Percentiles rank a stretch among this genome's conserved stretches.
Conservation (phyloP, 2,888 invertebrate genomes). For the Ormyrus thymus region DNA sequence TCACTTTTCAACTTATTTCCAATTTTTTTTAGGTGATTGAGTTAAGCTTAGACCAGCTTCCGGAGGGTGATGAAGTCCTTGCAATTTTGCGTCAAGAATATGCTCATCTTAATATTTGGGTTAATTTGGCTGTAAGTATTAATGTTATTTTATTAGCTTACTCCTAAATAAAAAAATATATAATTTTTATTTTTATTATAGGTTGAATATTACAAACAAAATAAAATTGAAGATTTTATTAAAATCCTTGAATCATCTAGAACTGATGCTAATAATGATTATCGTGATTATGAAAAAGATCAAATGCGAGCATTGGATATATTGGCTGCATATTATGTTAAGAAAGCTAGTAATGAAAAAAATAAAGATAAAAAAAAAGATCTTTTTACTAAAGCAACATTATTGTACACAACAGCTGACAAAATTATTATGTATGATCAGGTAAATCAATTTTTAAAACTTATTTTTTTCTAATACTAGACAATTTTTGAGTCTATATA, state of each 20-base stretch:
- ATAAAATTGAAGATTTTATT: constrained; percentile 94
- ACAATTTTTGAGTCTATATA: neutral
- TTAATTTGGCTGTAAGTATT: constrained; percentile 91
- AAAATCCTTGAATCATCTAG: constrained; percentile 93
- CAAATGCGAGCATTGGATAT: constrained; percentile 98
- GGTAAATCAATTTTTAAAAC: constrained; percentile 75
- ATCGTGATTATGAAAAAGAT: constrained; percentile 94
- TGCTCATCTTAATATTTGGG: constrained; percentile 95
- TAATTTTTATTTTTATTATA: constrained; percentile 70
- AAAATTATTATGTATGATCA: constrained; percentile 99
- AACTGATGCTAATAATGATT: constrained; percentile 89
- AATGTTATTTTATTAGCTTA: neutral
- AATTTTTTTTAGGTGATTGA: constrained; percentile 88
- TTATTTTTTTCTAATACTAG: constrained; percentile 7
- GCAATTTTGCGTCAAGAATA: constrained; percentile 95
- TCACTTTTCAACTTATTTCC: neutral
- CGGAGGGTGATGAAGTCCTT: constrained; percentile 96
- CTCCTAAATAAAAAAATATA: constrained; percentile 12
- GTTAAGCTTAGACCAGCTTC: constrained; percentile 93
- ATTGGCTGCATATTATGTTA: constrained; percentile 99
- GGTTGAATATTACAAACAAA: constrained; percentile 98
- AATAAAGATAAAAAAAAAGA: constrained; percentile 96
- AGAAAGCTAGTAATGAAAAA: constrained; percentile 95
- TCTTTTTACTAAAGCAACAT: constrained; percentile 95
- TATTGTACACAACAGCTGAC: constrained; percentile 97